Conservation (phyloP, 2,113 vertebrate species). For the Canis aureus region DNA sequence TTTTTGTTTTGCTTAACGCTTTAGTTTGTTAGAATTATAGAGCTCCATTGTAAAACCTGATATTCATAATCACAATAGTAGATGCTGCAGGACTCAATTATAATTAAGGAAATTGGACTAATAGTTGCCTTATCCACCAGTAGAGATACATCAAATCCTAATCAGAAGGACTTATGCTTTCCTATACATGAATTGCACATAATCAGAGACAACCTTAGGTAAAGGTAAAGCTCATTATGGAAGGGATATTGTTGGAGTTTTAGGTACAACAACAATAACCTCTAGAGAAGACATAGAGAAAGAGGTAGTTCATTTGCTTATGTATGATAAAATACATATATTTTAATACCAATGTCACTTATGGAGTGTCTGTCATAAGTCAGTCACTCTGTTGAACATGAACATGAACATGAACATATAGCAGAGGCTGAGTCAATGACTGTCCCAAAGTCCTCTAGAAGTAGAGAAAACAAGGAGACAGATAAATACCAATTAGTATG, state of each 20-base stretch:
- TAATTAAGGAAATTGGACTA: not conserved
- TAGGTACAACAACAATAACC: not conserved
- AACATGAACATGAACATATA: not conserved
- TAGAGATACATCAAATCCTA: not conserved
- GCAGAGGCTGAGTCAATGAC: not conserved
- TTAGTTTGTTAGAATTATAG: slow-evolving; percentile 1
- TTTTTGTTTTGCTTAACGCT: not conserved
- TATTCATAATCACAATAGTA: not conserved
- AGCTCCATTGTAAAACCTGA: not conserved
- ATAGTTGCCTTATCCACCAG: not conserved
- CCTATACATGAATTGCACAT: not conserved
- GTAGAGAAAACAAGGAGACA: not conserved
- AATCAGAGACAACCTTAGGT: not conserved
- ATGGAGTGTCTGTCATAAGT: not conserved
- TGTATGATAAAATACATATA: not conserved
- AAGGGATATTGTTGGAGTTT: not conserved
- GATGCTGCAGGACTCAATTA: not conserved
- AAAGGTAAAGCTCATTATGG: not conserved
- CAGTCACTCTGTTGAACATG: accelerated
- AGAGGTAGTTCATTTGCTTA: not conserved
- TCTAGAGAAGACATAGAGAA: not conserved
- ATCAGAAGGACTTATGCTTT: not conserved
- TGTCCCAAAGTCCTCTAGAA: not conserved
- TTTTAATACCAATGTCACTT: not conserved
- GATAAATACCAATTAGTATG: not conserved